phyloP scores from a whole-genome alignment of 2,797 vertebrate genomes.

The Pseudochromis fuscus region DNA sequence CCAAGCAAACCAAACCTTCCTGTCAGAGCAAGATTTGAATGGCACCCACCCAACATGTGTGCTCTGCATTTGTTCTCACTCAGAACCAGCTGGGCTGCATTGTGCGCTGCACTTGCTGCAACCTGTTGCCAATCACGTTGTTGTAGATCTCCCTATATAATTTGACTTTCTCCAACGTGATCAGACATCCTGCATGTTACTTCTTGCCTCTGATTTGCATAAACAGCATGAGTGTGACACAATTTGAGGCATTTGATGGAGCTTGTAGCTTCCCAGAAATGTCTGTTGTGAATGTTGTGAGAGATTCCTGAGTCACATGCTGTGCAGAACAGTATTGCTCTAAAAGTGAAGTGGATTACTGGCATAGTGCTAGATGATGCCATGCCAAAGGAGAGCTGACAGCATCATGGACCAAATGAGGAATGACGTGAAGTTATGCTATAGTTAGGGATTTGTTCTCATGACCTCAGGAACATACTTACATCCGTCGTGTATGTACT shows the following conservation, averaged over 20 bases:
- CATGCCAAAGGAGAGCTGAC: not conserved
- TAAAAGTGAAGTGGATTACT: not conserved
- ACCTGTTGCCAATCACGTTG: constrained; percentile 23
- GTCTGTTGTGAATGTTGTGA: constrained; percentile 70
- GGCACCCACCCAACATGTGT: not conserved
- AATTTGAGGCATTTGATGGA: constrained; percentile 12
- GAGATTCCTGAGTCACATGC: constrained; percentile 79
- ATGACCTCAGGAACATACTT: not conserved
- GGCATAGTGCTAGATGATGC: not conserved
- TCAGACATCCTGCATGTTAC: not conserved
- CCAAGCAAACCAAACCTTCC: constrained; percentile 17
- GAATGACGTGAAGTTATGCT: not conserved
- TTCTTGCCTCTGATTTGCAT: not conserved
- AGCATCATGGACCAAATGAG: constrained; percentile 1
- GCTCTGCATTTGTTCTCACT: not conserved
- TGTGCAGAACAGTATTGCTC: constrained; percentile 23
- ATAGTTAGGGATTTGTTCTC: not conserved
- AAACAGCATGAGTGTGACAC: constrained; percentile 5
- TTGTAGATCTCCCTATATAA: not conserved
- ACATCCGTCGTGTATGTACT: not conserved
- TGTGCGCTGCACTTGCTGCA: constrained; percentile 54
- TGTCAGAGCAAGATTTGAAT: constrained; percentile 20
- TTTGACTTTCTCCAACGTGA: not conserved
- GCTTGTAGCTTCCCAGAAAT: constrained; percentile 62
- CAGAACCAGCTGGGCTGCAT: constrained; percentile 71